Conservation (phyloP, 2,888 invertebrate genomes). For the Dasypogon diadema region DNA sequence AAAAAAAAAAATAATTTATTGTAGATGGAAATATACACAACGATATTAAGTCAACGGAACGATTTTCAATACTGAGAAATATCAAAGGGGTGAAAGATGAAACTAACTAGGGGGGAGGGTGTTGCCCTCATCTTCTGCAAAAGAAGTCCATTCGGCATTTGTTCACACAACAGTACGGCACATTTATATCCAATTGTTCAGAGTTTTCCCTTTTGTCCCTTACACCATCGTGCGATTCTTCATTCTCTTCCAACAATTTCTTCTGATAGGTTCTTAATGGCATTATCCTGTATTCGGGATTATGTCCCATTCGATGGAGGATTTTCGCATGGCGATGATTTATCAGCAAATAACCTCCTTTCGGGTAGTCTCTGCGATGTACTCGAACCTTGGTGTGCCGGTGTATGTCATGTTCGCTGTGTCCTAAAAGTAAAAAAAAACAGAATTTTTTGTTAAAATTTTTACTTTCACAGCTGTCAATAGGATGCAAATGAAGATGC, state of each 20-base stretch:
- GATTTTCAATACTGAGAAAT: constrained; percentile 23
- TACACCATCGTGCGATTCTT: not conserved
- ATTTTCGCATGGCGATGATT: constrained; percentile 42
- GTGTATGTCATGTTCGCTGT: not conserved
- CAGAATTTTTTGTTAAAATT: too few species aligned
- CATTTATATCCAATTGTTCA: not conserved
- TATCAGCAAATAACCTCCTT: constrained; percentile 41
- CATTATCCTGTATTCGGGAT: constrained; percentile 40
- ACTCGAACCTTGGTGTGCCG: constrained; percentile 34
- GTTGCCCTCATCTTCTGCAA: constrained; percentile 29
- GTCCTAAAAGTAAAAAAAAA: constrained; percentile 32
- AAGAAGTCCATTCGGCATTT: constrained; percentile 47
- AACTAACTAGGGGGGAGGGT: not conserved
- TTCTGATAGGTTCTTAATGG: constrained; percentile 22
- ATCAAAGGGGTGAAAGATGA: not conserved
- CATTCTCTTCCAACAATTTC: not conserved
- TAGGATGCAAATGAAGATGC: too few species aligned
- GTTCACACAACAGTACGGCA: constrained; percentile 48
- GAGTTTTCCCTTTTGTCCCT: constrained; percentile 33
- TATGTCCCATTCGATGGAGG: constrained; percentile 11
- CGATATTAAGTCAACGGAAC: constrained; percentile 30
- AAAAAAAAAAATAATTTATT: constrained; percentile 50
- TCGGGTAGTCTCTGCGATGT: constrained; percentile 40
- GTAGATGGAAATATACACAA: constrained; percentile 40
- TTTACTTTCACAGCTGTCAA: too few species aligned